phyloP scores from a whole-genome alignment of 2,113 vertebrate species.

The Clinocottus analis region DNA sequence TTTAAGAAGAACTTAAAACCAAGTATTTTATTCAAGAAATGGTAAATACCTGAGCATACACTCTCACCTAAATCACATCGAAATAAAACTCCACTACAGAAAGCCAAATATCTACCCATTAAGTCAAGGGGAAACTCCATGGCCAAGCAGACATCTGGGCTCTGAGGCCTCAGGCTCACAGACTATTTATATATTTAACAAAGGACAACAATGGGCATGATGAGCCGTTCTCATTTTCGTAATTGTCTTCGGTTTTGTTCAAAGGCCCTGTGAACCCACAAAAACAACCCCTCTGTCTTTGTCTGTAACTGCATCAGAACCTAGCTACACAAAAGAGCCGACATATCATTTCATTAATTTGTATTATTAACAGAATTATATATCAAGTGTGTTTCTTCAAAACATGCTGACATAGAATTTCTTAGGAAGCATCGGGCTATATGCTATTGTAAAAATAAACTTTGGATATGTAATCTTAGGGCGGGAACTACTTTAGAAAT shows the following conservation, averaged over 20 bases:
- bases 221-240: constrained; percentile 11
- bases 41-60: not conserved
- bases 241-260: constrained; percentile 3
- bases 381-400: not conserved
- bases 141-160: constrained; percentile 32
- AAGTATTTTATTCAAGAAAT: not conserved
- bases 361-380: not conserved
- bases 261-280: not conserved
- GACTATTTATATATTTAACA: constrained; percentile 20
- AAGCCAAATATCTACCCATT: constrained; percentile 24
- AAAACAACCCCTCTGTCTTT: not conserved
- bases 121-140: constrained; percentile 19
- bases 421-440: not conserved
- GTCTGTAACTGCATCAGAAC: not conserved
- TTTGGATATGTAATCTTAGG: not conserved
- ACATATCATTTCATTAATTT: not conserved
- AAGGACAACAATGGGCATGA: constrained; percentile 5
- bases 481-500: not conserved
- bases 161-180: constrained; percentile 16
- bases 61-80: not conserved
- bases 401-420: not conserved
- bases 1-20: not conserved
- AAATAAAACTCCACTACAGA: constrained; percentile 11
- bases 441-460: not conserved
- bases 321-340: not conserved